Conservation (phyloP, 2,888 invertebrate genomes). For the Acleris emargana region DNA sequence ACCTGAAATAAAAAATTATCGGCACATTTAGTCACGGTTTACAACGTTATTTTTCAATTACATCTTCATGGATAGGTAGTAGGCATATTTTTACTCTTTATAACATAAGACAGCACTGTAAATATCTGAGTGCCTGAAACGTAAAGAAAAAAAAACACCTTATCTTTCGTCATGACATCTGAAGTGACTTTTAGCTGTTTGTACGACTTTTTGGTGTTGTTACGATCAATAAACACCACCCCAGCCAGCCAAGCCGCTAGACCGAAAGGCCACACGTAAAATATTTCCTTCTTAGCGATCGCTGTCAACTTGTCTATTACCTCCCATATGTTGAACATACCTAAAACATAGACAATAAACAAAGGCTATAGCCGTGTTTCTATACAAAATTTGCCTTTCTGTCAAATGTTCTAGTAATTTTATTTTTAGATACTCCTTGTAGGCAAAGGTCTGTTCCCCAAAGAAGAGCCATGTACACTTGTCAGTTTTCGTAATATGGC, state of each 20-base stretch:
- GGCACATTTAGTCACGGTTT: neutral
- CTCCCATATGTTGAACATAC: conserved; percentile 80
- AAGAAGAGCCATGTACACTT: too few relatives aligned
- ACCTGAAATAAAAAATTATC: conserved; percentile 53
- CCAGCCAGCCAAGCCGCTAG: conserved; percentile 81
- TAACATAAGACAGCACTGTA: too few relatives aligned
- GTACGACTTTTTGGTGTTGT: conserved; percentile 70
- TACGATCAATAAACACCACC: conserved; percentile 81
- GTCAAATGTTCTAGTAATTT: too few relatives aligned
- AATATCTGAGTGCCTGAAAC: too few relatives aligned
- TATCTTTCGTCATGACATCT: conserved; percentile 53
- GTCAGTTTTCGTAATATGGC: too few relatives aligned
- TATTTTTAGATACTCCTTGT: too few relatives aligned
- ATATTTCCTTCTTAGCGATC: conserved; percentile 81
- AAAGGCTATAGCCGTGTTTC: too few relatives aligned
- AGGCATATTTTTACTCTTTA: too few relatives aligned
- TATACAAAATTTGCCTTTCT: too few relatives aligned
- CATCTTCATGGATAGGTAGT: too few relatives aligned
- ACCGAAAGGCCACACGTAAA: conserved; percentile 83
- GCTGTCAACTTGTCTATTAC: conserved; percentile 71
- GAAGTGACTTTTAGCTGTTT: conserved; percentile 55
- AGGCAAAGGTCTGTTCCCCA: too few relatives aligned
- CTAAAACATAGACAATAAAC: conserved; percentile 48
- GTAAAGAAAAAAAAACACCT: conserved; percentile 44
- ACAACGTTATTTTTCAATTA: too few relatives aligned